Percentiles rank a stretch among this genome's conserved stretches.
phyloP scores from a whole-genome alignment of 2,113 vertebrate genomes.

The Alligator sinensis region DNA sequence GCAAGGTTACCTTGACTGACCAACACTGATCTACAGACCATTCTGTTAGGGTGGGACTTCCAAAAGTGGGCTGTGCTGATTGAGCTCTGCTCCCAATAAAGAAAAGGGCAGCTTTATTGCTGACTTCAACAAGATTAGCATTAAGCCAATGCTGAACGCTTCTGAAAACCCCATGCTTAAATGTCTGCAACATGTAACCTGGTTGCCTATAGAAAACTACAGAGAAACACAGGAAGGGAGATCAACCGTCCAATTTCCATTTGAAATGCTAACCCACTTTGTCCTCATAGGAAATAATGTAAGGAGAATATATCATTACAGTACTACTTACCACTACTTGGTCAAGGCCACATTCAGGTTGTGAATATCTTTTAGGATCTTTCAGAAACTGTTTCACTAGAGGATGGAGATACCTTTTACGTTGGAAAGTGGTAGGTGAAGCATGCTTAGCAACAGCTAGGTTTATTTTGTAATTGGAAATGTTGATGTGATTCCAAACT shows the following conservation, averaged over 20 bases:
- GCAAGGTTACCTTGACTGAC: no score
- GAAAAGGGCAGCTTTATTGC: background rate
- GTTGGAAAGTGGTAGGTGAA: background rate
- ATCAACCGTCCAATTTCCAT: background rate
- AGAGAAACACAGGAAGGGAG: background rate
- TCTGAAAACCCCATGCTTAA: no score
- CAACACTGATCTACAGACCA: rapidly evolving
- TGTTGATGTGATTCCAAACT: background rate
- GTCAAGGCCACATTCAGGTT: background rate
- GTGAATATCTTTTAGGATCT: background rate
- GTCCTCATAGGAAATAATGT: rapidly evolving
- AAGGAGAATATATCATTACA: background rate
- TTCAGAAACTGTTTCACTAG: background rate
- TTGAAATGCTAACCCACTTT: background rate
- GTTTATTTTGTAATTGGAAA: no score
- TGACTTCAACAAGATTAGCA: background rate
- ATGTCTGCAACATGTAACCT: background rate
- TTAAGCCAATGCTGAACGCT: background rate
- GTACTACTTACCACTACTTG: background rate
- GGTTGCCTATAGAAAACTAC: background rate
- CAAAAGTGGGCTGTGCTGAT: background rate
- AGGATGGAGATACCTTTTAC: background rate
- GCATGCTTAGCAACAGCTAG: background rate
- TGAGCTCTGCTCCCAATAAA: background rate
- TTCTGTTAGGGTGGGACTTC: background rate